phyloP scores from a whole-genome alignment of 2,888 invertebrate genomes.

The Amphipoea oculea region DNA sequence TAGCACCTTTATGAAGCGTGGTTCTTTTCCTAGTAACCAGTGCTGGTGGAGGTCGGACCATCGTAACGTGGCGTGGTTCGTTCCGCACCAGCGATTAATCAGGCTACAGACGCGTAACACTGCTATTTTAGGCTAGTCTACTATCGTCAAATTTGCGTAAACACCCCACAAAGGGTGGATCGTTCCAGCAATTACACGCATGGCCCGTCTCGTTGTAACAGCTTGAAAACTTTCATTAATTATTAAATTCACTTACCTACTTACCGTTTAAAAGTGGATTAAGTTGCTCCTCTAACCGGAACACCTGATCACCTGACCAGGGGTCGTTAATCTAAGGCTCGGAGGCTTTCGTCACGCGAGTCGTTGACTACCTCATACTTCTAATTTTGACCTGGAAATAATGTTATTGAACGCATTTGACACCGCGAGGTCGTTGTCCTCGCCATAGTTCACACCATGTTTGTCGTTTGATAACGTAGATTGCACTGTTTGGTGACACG shows the following conservation, averaged over 20 bases:
- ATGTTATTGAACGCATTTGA: constrained; percentile 69
- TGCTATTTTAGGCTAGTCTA: constrained; percentile 67
- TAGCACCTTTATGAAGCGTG: constrained; percentile 15
- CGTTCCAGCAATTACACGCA: constrained; percentile 59
- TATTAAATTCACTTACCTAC: constrained; percentile 57
- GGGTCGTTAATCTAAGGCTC: constrained; percentile 67
- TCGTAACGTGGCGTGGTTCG: constrained; percentile 47
- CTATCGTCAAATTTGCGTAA: constrained; percentile 63
- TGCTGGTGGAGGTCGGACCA: constrained; percentile 38
- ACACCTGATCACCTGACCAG: constrained; percentile 65
- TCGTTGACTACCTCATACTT: constrained; percentile 66
- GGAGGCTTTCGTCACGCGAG: constrained; percentile 73
- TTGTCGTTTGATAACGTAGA: constrained; percentile 43
- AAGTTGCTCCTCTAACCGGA: constrained; percentile 58
- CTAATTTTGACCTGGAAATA: constrained; percentile 69
- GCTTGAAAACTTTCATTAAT: constrained; percentile 45
- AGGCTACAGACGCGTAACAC: constrained; percentile 61
- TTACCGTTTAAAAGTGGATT: constrained; percentile 48
- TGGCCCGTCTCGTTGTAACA: constrained; percentile 25
- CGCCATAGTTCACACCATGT: constrained; percentile 50
- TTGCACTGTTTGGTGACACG: constrained; percentile 29
- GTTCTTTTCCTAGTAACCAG: constrained; percentile 37
- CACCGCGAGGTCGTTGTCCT: constrained; percentile 59
- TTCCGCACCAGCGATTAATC: constrained; percentile 70
- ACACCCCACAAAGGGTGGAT: constrained; percentile 61